phyloP scores from a whole-genome alignment of 2,888 invertebrate species.

The Polydesmus complanatus region DNA sequence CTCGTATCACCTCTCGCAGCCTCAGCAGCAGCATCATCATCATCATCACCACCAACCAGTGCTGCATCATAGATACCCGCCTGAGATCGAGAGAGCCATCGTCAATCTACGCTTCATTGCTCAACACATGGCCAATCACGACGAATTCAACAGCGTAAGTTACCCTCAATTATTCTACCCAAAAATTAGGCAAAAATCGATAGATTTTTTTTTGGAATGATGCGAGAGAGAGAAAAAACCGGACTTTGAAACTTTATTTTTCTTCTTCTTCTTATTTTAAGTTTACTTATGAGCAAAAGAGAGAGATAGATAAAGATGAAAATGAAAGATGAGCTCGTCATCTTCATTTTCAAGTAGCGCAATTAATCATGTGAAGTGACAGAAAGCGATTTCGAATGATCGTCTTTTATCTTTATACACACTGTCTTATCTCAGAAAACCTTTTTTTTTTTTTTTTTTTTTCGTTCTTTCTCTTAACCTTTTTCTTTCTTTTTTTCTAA shows the following conservation, averaged over 20 bases:
- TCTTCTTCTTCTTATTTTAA: no score
- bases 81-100: constrained; percentile 60
- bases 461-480: no score
- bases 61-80: constrained; percentile 46
- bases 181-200: background rate
- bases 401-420: background rate
- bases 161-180: background rate
- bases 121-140: constrained; percentile 87
- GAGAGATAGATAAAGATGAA: no score
- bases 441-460: no score
- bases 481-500: no score
- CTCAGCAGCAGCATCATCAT: constrained; percentile 35
- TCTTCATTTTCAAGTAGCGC: background rate
- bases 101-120: constrained; percentile 87
- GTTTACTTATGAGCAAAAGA: no score
- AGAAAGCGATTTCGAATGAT: background rate
- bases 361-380: background rate
- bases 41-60: background rate
- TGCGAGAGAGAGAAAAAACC: background rate
- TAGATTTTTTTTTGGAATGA: no score
- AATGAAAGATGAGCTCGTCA: background rate
- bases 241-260: background rate
- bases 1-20: background rate
- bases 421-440: no score
- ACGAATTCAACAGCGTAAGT: constrained; percentile 86